phyloP scores from a whole-genome alignment of 2,888 invertebrate genomes.

The Sarcophaga subvicina region DNA sequence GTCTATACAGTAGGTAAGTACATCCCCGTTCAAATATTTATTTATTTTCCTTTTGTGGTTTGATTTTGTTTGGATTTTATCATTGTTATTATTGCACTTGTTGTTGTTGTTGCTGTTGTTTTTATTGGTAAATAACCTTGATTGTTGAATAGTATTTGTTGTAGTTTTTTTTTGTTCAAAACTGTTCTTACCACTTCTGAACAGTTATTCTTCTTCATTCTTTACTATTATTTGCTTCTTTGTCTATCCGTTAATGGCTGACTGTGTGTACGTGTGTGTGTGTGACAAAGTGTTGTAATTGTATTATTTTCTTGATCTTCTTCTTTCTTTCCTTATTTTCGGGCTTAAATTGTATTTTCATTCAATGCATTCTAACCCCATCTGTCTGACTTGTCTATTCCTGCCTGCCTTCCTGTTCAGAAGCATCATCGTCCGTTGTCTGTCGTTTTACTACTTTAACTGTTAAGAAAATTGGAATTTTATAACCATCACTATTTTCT shows the following conservation, averaged over 20 bases:
- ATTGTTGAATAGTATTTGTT: constrained; percentile 46
- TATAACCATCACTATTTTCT: constrained; percentile 64
- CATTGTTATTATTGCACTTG: background rate
- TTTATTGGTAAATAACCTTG: constrained; percentile 60
- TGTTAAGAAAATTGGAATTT: constrained; percentile 65
- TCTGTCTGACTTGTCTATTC: constrained; percentile 13
- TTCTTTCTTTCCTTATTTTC: constrained; percentile 4
- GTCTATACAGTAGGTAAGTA: no score
- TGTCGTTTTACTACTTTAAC: constrained; percentile 22
- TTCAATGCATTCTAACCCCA: background rate
- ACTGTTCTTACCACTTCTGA: constrained; percentile 10
- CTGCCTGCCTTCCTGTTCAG: constrained; percentile 1
- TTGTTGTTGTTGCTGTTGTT: constrained; percentile 24
- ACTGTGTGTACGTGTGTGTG: constrained; percentile 8
- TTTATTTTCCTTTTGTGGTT: constrained; percentile 45
- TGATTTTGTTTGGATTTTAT: background rate
- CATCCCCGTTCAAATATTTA: constrained; percentile 27
- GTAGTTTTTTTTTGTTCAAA: constrained; percentile 10
- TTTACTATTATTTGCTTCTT: background rate
- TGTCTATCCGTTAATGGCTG: background rate
- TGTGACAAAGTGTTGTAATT: constrained; percentile 42
- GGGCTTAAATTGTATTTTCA: constrained; percentile 45
- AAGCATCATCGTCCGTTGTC: background rate
- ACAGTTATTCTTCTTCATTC: background rate
- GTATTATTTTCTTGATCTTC: constrained; percentile 31